These are phyloP conservation scores for Champsocephalus gunnari DNA, from an alignment of 2,797 vertebrate species.

Conservation along the genomic window DNA sequence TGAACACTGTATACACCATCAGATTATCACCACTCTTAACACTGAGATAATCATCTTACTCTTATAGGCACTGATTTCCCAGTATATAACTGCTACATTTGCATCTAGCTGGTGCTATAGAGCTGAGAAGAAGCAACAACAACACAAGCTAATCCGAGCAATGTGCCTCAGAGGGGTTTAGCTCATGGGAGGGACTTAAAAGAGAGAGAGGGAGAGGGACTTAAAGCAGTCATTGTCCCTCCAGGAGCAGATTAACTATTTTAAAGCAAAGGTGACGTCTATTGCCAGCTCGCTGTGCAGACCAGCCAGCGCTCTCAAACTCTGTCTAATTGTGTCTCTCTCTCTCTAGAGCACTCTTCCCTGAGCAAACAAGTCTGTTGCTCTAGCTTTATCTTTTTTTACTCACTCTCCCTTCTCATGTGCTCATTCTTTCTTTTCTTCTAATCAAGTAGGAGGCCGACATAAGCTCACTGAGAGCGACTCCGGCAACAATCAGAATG, in stretches of 20 bases:
- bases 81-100: conserved; percentile 44
- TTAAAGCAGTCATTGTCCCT: conserved; percentile 79
- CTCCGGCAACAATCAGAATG: conserved; percentile 42
- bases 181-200: conserved; percentile 74
- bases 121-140: conserved; percentile 68
- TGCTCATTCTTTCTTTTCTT: conserved; percentile 50
- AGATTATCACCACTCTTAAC: conserved; percentile 27
- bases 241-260: conserved; percentile 81
- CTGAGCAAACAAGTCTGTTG: conserved; percentile 44
- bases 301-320: conserved; percentile 38
- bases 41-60: conserved; percentile 39
- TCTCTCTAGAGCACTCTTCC: conserved; percentile 28
- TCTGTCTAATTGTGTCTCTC: conserved; percentile 44
- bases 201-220: conserved; percentile 56
- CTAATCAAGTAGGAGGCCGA: conserved; percentile 54
- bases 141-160: conserved; percentile 75
- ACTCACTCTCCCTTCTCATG: conserved; percentile 24
- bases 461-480: conserved; percentile 43
- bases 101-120: conserved; percentile 46
- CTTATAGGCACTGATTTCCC: conserved; percentile 14
- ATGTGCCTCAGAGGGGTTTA: conserved; percentile 73
- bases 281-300: conserved; percentile 39
- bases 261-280: conserved; percentile 82
- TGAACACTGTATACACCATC: neutral
- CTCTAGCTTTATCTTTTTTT: conserved; percentile 46